Evolutionary conservation across 2,888 invertebrate genomes (phyloP).

Genomic region (Epirrita christyi): DNA sequence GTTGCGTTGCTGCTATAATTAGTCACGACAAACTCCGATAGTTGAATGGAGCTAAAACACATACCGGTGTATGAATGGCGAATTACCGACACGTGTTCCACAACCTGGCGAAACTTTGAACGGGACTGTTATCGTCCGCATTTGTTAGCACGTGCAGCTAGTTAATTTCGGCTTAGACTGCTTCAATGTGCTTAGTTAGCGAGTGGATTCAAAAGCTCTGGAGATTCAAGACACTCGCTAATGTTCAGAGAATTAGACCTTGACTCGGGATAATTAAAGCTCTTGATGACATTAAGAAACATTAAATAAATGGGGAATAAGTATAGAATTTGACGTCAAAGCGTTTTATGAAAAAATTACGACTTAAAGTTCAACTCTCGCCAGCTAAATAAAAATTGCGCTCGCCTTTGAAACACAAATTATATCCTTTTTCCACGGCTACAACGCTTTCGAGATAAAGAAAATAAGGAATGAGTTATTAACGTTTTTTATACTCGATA

Average conservation of each 20-base stretch:
- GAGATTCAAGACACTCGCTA: slow-evolving; percentile 23
- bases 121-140: slow-evolving; percentile 27
- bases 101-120: slow-evolving; percentile 31
- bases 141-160: slow-evolving; percentile 36
- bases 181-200: slow-evolving; percentile 37
- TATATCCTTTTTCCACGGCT: slow-evolving; percentile 39
- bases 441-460: slow-evolving; percentile 40
- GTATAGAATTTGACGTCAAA: slow-evolving; percentile 29
- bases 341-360: slow-evolving; percentile 27
- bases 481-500: slow-evolving; percentile 38
- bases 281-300: slow-evolving; percentile 33
- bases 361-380: slow-evolving; percentile 29
- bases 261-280: slow-evolving; percentile 31
- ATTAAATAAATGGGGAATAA: slow-evolving; percentile 34
- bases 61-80: slow-evolving; percentile 38
- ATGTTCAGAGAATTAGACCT: slow-evolving; percentile 21
- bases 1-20: slow-evolving; percentile 56
- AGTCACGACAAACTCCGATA: slow-evolving; percentile 51
- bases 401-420: slow-evolving; percentile 43
- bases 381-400: slow-evolving; percentile 35
- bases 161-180: slow-evolving; percentile 32
- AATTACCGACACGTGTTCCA: slow-evolving; percentile 40
- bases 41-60: slow-evolving; percentile 34
- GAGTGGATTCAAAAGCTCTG: slow-evolving; percentile 34
- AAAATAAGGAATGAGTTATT: slow-evolving; percentile 41